phyloP scores from a whole-genome alignment of 2,797 vertebrate genomes.

The Graptemys geographica region DNA sequence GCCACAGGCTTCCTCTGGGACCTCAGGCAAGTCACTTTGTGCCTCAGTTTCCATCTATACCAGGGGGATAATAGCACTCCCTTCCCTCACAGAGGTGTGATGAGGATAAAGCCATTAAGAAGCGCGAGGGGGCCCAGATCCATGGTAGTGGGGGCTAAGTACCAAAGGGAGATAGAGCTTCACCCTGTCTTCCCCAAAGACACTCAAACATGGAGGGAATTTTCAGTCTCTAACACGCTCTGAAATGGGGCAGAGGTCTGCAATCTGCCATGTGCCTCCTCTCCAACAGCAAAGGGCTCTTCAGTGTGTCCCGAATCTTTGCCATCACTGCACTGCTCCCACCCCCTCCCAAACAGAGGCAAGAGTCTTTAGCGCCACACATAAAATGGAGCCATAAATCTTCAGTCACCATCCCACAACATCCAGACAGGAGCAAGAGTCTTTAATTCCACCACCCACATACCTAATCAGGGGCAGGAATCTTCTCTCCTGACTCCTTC shows the following conservation, averaged over 20 bases:
- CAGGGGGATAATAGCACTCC: fast-evolving
- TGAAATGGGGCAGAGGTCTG: not conserved
- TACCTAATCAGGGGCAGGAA: not conserved
- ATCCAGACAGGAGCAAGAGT: not conserved
- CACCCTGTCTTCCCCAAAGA: not conserved
- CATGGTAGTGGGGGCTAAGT: not conserved
- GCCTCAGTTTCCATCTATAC: not conserved
- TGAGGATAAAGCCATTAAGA: not conserved
- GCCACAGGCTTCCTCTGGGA: not conserved
- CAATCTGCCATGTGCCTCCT: not conserved
- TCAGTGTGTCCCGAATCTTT: not conserved
- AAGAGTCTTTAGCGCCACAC: not conserved
- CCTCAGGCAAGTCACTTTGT: not conserved
- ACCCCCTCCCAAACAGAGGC: not conserved
- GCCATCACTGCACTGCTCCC: not conserved
- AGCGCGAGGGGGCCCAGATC: not conserved
- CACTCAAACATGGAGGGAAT: not conserved
- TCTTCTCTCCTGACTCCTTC: not conserved
- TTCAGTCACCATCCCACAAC: not conserved
- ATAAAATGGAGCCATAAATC: not conserved
- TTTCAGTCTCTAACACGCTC: not conserved
- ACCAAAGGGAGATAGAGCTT: fast-evolving
- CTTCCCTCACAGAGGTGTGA: not conserved
- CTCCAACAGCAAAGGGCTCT: not conserved
- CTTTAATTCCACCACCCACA: fast-evolving